Percentiles rank a stretch among this genome's conserved stretches.
These are phyloP conservation scores for Blera fallax DNA, from an alignment of 2,888 invertebrate species.

Conservation along the genomic window DNA sequence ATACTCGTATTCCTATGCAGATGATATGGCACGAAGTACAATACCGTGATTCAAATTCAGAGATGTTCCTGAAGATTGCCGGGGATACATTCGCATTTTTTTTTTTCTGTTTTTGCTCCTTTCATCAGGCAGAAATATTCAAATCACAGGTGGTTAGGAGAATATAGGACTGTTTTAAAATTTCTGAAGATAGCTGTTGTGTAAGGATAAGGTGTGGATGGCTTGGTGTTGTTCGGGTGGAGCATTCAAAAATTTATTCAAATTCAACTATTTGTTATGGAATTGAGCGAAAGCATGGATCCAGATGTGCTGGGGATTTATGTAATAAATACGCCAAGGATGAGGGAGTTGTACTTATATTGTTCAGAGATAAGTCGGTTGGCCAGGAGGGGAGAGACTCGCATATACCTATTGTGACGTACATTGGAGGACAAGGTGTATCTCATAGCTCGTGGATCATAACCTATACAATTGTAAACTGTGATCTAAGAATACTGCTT, in stretches of 20 bases:
- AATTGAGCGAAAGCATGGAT: neutral
- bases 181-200: neutral
- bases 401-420: too few species aligned
- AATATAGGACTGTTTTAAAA: neutral
- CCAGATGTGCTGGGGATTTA: neutral
- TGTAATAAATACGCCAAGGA: neutral
- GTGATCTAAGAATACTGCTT: too few species aligned
- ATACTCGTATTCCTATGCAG: slow-evolving; percentile 5
- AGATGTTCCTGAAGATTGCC: neutral
- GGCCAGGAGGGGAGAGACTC: too few species aligned
- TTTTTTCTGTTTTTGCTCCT: neutral
- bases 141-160: neutral
- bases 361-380: too few species aligned
- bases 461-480: too few species aligned
- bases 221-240: neutral
- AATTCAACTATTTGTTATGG: slow-evolving; percentile 2
- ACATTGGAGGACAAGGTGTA: too few species aligned
- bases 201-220: neutral
- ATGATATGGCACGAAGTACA: neutral
- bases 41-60: slow-evolving; percentile 18
- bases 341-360: too few species aligned
- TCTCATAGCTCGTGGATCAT: too few species aligned
- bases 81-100: too few species aligned
- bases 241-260: slow-evolving; percentile 16
- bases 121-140: neutral